A percentile compares a stretch with the other conserved stretches of the same genome.
Conservation (phyloP, 53 echinoderm and acorn worm genomes). For the Paelopatides confundens region DNA sequence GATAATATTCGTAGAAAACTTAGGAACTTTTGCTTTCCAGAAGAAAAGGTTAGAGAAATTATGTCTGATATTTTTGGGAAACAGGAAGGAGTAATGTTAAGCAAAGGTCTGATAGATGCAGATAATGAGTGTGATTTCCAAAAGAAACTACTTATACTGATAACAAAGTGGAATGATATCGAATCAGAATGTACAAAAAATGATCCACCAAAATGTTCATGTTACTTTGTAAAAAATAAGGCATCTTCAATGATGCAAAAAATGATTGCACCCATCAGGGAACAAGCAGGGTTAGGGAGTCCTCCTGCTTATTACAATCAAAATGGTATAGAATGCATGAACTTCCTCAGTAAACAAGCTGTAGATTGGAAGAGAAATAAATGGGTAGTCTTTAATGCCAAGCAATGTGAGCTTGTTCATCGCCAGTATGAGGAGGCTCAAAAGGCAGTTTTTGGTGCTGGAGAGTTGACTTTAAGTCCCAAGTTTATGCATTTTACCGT, state of each 20-base stretch:
- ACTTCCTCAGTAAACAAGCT: not conserved
- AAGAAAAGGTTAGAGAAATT: not conserved
- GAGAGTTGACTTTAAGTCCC: not conserved
- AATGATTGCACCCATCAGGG: slow-evolving; percentile 2
- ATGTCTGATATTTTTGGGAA: slow-evolving; percentile 6
- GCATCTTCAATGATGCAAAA: slow-evolving; percentile 6
- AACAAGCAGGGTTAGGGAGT: not conserved
- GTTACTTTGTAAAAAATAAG: not conserved
- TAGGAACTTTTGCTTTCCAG: not conserved
- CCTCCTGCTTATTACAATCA: slow-evolving; percentile 15
- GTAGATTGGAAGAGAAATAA: slow-evolving; percentile 4
- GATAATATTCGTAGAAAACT: slow-evolving; percentile 19
- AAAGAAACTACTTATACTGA: not conserved
- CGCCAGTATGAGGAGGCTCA: slow-evolving; percentile 24
- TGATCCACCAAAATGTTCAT: not conserved
- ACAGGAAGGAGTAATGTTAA: not conserved
- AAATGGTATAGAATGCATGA: not conserved
- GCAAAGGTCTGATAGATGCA: slow-evolving; percentile 2
- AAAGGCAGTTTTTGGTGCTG: slow-evolving; percentile 23
- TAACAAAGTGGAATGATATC: not conserved
- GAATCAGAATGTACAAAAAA: not conserved
- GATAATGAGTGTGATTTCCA: slow-evolving; percentile 8
- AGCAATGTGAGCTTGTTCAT: slow-evolving; percentile 11
- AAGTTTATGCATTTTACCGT: not conserved
- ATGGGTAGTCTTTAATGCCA: not conserved